These are phyloP conservation scores for Trachelipus rathkii DNA, from an alignment of 1,140 invertebrate genomes.

Conservation along the genomic window DNA sequence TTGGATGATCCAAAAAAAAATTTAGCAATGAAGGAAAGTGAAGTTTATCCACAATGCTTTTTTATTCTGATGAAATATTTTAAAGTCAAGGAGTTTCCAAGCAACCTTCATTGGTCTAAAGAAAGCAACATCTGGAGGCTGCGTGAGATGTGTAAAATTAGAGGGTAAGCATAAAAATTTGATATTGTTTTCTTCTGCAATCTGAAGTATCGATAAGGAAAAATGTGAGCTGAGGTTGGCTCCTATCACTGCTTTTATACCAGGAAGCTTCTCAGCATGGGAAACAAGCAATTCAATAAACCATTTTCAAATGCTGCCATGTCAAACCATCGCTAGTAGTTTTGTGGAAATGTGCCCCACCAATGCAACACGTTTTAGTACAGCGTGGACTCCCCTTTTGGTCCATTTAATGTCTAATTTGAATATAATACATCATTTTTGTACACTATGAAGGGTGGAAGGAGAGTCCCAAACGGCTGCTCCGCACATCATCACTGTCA, in stretches of 20 bases:
- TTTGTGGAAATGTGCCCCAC: constrained; percentile 44
- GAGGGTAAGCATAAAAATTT: constrained; percentile 2
- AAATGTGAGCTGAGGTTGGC: no score
- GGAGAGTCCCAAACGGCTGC: constrained; percentile 41
- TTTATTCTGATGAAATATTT: neutral
- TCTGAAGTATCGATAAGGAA: neutral
- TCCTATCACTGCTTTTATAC: neutral
- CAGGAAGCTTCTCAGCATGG: neutral
- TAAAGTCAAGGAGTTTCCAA: constrained; percentile 12
- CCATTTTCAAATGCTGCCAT: constrained; percentile 46
- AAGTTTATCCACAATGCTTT: neutral
- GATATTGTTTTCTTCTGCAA: neutral
- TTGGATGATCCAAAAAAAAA: neutral
- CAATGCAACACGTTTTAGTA: constrained; percentile 35
- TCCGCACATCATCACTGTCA: constrained; percentile 49
- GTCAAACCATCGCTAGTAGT: constrained; percentile 50
- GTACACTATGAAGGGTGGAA: constrained; percentile 47
- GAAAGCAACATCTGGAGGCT: neutral
- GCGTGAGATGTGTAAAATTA: neutral
- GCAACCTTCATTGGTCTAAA: constrained; percentile 1
- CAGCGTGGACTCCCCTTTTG: constrained; percentile 43
- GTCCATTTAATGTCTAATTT: constrained; percentile 47
- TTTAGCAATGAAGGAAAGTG: neutral
- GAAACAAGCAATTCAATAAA: neutral
- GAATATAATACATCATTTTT: constrained; percentile 46